phyloP scores from a whole-genome alignment of 2,888 invertebrate genomes.

The Andrena fulva region DNA sequence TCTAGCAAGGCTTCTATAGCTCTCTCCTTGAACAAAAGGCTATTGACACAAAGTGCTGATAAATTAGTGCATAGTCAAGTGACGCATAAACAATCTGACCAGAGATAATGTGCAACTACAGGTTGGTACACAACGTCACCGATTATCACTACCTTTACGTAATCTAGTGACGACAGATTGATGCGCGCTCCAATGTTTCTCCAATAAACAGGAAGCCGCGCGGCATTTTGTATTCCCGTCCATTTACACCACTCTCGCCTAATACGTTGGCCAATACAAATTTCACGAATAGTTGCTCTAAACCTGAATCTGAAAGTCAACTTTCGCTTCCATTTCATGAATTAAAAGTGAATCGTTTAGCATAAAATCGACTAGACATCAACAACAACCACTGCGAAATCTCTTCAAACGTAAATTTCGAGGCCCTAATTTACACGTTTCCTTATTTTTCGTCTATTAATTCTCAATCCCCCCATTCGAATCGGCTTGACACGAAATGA shows the following conservation, averaged over 20 bases:
- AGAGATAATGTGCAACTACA: conserved; percentile 40
- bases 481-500: no score
- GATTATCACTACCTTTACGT: conserved; percentile 27
- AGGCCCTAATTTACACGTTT: no score
- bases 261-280: not conserved
- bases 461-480: no score
- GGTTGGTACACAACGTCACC: conserved; percentile 12
- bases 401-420: no score
- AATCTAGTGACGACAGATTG: conserved; percentile 27
- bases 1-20: conserved; percentile 16
- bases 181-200: not conserved
- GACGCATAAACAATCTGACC: conserved; percentile 32
- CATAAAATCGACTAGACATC: no score
- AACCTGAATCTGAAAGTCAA: no score
- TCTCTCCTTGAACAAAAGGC: conserved; percentile 32
- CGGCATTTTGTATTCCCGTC: not conserved
- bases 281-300: no score
- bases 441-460: no score
- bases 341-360: no score
- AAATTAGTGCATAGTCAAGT: conserved; percentile 47
- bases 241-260: not conserved
- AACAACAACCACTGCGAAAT: no score
- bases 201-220: conserved; percentile 4
- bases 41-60: conserved; percentile 40
- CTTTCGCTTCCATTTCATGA: no score